Percentiles rank a stretch among this genome's conserved stretches.
Evolutionary conservation across 2,797 vertebrate genomes (phyloP).

Genomic region (Micromesistius poutassou): DNA sequence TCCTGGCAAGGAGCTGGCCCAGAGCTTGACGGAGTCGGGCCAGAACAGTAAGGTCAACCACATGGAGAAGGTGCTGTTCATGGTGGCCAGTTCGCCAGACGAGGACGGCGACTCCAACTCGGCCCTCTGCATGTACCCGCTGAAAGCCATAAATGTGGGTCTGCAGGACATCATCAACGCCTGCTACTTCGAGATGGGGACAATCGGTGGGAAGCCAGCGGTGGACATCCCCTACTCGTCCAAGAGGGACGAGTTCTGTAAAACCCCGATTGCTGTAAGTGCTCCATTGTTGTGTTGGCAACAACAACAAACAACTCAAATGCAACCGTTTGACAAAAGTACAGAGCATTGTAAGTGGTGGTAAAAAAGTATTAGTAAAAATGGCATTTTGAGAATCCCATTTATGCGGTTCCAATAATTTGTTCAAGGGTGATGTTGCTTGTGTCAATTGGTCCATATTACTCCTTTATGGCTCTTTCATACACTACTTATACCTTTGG

Average conservation of each 20-base stretch:
- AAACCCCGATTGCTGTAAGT: constrained; percentile 50
- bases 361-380: too few relatives aligned
- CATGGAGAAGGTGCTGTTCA: constrained; percentile 72
- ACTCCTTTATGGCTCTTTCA: too few relatives aligned
- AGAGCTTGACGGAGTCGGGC: constrained; percentile 48
- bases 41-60: constrained; percentile 49
- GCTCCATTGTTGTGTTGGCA: neutral
- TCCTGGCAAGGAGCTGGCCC: constrained; percentile 72
- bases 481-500: neutral
- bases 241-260: constrained; percentile 58
- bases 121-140: constrained; percentile 88
- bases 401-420: neutral
- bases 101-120: constrained; percentile 65
- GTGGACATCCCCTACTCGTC: constrained; percentile 87
- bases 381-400: too few relatives aligned
- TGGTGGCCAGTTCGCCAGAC: constrained; percentile 63
- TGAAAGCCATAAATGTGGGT: constrained; percentile 78
- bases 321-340: neutral
- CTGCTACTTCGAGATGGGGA: constrained; percentile 79
- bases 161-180: constrained; percentile 80
- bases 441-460: neutral
- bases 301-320: neutral
- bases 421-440: neutral
- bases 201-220: constrained; percentile 48
- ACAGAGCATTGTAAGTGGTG: neutral